These are phyloP conservation scores for Drosophila mojavensis DNA, from an alignment of 1,140 invertebrate species.

Conservation along the genomic window DNA sequence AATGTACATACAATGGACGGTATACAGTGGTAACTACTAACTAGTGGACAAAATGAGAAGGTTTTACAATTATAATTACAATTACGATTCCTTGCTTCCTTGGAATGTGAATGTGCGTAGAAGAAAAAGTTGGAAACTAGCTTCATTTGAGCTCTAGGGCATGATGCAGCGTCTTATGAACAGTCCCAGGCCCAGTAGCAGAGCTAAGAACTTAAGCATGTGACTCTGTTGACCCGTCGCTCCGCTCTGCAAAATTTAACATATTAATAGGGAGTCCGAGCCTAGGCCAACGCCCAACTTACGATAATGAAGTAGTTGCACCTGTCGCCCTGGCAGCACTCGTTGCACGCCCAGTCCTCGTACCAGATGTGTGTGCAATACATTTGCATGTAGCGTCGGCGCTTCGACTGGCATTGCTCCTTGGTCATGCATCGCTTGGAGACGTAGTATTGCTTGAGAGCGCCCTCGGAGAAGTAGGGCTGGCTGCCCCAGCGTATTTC, in stretches of 20 bases:
- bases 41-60: conserved; percentile 33
- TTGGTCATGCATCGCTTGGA: conserved; percentile 95
- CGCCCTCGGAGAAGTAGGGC: conserved; percentile 96
- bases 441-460: conserved; percentile 96
- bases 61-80: conserved; percentile 13
- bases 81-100: conserved; percentile 31
- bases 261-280: background rate
- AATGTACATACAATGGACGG: conserved; percentile 38
- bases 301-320: conserved; percentile 99
- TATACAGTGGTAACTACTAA: conserved; percentile 37
- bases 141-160: conserved; percentile 22
- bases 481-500: conserved; percentile 96
- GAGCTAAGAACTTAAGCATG: conserved; percentile 6
- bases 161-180: conserved; percentile 8
- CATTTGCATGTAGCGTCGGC: conserved; percentile 88
- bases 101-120: conserved; percentile 23
- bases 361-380: conserved; percentile 98
- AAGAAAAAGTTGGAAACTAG: background rate
- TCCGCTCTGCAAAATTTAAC: conserved; percentile 51
- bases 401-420: conserved; percentile 89
- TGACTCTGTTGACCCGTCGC: conserved; percentile 13
- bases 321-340: conserved; percentile 98
- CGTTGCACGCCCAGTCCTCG: conserved; percentile 98
- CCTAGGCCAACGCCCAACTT: conserved; percentile 85
- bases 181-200: conserved; percentile 30